Evolutionary conservation across 2,113 vertebrate genomes (phyloP).

Genomic region (Sarotherodon lohbergeri): DNA sequence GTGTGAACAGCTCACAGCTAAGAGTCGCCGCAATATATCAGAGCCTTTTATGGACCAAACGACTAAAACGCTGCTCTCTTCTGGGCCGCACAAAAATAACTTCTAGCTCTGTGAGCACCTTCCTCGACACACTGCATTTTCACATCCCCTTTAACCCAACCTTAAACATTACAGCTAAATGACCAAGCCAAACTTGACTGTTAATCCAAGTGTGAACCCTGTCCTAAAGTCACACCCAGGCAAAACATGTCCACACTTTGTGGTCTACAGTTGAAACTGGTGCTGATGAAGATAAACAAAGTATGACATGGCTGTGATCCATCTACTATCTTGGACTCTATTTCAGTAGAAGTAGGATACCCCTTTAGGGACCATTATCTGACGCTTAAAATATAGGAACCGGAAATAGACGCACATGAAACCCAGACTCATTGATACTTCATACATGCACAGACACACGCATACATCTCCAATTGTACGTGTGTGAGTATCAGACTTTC

Average conservation of each 20-base stretch:
- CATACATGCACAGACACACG: not conserved
- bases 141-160: not conserved
- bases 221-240: not conserved
- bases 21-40: not conserved
- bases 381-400: constrained; percentile 12
- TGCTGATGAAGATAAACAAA: not conserved
- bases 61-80: not conserved
- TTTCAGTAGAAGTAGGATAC: constrained; percentile 20
- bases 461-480: not conserved
- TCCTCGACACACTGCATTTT: not conserved
- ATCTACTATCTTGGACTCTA: not conserved
- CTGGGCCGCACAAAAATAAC: not conserved
- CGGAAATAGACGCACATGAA: not conserved
- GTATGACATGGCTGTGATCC: not conserved
- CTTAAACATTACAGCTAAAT: not conserved
- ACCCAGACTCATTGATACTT: not conserved
- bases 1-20: not conserved
- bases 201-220: not conserved
- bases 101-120: not conserved
- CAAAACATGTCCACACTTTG: not conserved
- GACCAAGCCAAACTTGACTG: not conserved
- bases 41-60: constrained; percentile 7
- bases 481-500: not conserved
- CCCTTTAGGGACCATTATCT: constrained; percentile 35
- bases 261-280: not conserved